Base-by-base conservation (phyloP, 2,113 vertebrate genomes). In the Tetrao urogallus region DNA sequence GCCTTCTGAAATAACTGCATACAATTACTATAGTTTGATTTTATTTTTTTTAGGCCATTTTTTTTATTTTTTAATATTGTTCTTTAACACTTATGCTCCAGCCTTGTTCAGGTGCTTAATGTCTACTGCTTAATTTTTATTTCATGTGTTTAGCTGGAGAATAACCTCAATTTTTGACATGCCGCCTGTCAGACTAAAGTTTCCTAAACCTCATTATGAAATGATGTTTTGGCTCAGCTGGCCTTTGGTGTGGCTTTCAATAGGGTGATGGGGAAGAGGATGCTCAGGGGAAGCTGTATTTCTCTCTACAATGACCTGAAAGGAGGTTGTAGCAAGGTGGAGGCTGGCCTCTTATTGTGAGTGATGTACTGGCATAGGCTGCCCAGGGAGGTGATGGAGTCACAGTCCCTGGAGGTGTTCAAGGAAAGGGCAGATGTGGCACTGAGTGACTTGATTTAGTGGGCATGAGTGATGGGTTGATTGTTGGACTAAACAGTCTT, bases 111-210 rank as follows among this genome's bases (percentile, higher is more conserved):
- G 48, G 48, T 24, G 21, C 22, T 50, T 63, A 50, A 34, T 38
- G 54, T 65, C 21, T 38, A 28, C 52, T 27, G 27, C 18, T 2
- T 11, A 42, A 4, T 16, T 76, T 20, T 28, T 25, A 71, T n/a
- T 6, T 19, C 10, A 32, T 2, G 3, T 0, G 0, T 1, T 2
- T 38, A 11, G 25, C 18, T 81, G 82, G 34, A 66, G 80, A 8
- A 43, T 8, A 73, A 67, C 28, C 27, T 80, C 50, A 17, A 50
- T 43, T 52, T 66, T 65, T 54, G 4, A 88, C 82, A 90, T 74
- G 10, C 1, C 2, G 32, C 25, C 72, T 48, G 27, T 82, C 36
- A 69, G 76, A n/a, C 38, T 48, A 71, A 64, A 91, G 38, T 21
- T 86, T 73, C 83, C 66, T 43, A 63, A 86, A 73, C 28, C 32